A percentile compares a stretch with the other conserved stretches of the same genome.
Evolutionary conservation across 1,140 invertebrate species (phyloP).

Genomic region (Neoseiulus cucumeris): DNA sequence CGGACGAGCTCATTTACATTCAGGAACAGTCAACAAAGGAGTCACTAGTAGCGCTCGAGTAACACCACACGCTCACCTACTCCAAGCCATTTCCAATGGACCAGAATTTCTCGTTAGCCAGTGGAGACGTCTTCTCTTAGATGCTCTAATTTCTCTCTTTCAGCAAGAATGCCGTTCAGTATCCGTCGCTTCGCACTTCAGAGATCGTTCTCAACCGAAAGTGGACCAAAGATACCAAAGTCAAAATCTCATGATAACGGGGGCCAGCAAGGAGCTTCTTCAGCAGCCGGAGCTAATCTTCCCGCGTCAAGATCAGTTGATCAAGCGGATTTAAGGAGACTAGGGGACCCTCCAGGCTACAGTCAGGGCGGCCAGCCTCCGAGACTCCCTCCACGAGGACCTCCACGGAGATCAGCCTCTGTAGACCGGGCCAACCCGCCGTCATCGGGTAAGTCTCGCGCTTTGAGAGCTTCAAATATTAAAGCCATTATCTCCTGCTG

Average conservation of each 20-base stretch:
- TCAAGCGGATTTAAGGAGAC: neutral
- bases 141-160: too few relatives aligned
- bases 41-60: too few relatives aligned
- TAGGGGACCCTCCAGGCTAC: conserved; percentile 1
- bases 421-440: neutral
- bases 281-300: neutral
- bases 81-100: too few relatives aligned
- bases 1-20: too few relatives aligned
- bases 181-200: conserved; percentile 8
- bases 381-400: neutral
- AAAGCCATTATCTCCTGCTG: too few relatives aligned
- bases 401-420: neutral
- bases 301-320: conserved; percentile 1
- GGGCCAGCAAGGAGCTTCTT: neutral
- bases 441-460: neutral
- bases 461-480: neutral
- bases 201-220: conserved; percentile 8
- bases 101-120: too few relatives aligned
- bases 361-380: neutral
- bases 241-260: conserved; percentile 4
- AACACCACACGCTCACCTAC: too few relatives aligned
- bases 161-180: neutral
- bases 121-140: too few relatives aligned
- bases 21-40: too few relatives aligned
- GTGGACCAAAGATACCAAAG: conserved; percentile 3